phyloP scores from a whole-genome alignment of 2,113 vertebrate species.

The Upupa epops region DNA sequence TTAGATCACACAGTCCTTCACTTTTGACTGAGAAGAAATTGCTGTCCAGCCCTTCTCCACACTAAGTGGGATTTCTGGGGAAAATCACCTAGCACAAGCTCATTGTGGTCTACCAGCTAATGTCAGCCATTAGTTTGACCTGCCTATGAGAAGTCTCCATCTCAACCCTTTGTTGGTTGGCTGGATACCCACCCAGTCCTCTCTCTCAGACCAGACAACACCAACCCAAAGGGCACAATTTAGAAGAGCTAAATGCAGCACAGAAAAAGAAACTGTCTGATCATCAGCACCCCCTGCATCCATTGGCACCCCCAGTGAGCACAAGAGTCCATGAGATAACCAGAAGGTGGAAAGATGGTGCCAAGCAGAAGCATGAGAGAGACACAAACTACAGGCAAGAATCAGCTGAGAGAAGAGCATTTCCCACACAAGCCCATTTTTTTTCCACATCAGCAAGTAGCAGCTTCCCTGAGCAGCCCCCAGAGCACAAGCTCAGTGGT shows the following conservation, averaged over 20 bases:
- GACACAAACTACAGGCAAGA: not conserved
- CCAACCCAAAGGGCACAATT: not conserved
- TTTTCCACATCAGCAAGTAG: not conserved
- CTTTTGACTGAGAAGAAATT: not conserved
- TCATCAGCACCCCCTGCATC: not conserved
- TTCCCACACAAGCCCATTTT: not conserved
- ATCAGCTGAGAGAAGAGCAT: not conserved
- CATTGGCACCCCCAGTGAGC: not conserved
- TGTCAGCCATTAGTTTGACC: not conserved
- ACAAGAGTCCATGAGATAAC: not conserved
- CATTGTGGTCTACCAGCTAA: not conserved
- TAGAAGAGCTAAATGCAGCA: not conserved
- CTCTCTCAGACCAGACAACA: not conserved
- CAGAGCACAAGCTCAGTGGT: slow-evolving; percentile 15
- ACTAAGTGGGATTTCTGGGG: not conserved
- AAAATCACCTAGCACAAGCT: rapidly evolving
- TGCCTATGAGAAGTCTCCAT: not conserved
- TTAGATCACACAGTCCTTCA: not conserved
- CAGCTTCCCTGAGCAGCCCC: slow-evolving; percentile 5
- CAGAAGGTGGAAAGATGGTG: not conserved
- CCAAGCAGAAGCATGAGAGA: not conserved
- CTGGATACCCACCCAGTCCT: not conserved
- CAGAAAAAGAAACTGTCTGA: not conserved
- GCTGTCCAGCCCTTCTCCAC: not conserved
- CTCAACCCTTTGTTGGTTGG: not conserved